Conservation (phyloP, 2,113 vertebrate genomes). For the Etheostoma cragini region DNA sequence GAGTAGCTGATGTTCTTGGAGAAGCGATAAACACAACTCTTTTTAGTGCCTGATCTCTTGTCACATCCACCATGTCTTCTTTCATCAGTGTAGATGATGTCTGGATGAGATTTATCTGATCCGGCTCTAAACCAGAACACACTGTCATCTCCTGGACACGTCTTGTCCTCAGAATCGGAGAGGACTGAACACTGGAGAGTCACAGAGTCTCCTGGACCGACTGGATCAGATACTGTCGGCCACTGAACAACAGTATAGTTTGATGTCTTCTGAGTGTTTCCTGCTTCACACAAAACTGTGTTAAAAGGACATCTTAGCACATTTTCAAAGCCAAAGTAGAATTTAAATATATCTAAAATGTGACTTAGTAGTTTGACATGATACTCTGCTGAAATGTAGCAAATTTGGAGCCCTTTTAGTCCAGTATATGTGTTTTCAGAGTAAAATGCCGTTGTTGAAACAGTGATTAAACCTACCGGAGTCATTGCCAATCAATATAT, state of each 20-base stretch:
- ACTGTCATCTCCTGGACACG: neutral
- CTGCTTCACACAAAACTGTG: neutral
- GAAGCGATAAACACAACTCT: too few relatives aligned
- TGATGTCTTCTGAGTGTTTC: conserved; percentile 24
- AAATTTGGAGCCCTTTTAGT: neutral
- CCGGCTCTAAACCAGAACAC: conserved; percentile 56
- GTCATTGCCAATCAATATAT: too few relatives aligned
- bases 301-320: neutral
- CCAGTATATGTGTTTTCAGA: neutral
- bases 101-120: conserved; percentile 1
- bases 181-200: conserved; percentile 51
- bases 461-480: neutral
- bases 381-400: neutral
- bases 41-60: neutral
- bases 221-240: neutral
- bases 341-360: neutral
- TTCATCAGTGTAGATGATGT: conserved; percentile 37
- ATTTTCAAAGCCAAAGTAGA: neutral
- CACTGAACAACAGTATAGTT: conserved; percentile 46
- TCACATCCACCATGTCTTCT: conserved; percentile 1
- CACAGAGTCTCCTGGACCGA: conserved; percentile 23
- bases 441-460: neutral
- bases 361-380: too few relatives aligned
- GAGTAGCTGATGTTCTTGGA: too few relatives aligned
- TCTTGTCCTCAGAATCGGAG: neutral